Evolutionary conservation across 2,113 vertebrate genomes (phyloP).

Genomic region (Acrocephalus arundinaceus): DNA sequence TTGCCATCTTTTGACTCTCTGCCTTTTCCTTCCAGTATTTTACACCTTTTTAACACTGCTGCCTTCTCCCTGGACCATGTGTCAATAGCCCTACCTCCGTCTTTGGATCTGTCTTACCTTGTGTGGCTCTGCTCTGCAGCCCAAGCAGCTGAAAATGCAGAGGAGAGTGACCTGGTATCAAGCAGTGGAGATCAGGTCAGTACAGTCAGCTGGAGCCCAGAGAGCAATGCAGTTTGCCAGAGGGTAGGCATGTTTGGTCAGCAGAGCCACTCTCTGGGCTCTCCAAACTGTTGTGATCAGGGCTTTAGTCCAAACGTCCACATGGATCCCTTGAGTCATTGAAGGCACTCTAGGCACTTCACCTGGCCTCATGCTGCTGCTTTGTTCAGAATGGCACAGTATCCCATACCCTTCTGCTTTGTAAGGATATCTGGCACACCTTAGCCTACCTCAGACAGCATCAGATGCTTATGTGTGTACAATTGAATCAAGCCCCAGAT

Average conservation of each 20-base stretch:
- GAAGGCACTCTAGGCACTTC: background rate
- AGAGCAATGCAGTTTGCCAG: background rate
- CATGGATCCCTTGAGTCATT: background rate
- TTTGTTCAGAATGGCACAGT: background rate
- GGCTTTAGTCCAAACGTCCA: background rate
- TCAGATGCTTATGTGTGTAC: background rate
- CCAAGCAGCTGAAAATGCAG: background rate
- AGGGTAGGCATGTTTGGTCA: accelerated
- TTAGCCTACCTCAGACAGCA: background rate
- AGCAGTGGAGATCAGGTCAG: background rate
- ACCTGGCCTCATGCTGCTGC: background rate
- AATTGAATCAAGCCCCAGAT: background rate
- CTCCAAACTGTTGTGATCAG: background rate
- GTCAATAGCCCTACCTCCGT: background rate
- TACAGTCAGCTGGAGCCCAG: background rate
- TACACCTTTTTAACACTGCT: background rate
- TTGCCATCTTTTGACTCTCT: background rate
- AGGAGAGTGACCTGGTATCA: background rate
- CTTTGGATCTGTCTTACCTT: background rate
- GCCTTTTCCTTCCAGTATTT: background rate
- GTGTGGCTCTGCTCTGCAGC: background rate
- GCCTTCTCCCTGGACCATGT: background rate
- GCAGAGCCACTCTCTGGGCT: background rate
- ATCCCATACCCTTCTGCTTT: background rate
- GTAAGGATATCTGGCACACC: background rate